Evolutionary conservation across 2,797 vertebrate genomes (phyloP).

Genomic region (Acropternis orthonyx): DNA sequence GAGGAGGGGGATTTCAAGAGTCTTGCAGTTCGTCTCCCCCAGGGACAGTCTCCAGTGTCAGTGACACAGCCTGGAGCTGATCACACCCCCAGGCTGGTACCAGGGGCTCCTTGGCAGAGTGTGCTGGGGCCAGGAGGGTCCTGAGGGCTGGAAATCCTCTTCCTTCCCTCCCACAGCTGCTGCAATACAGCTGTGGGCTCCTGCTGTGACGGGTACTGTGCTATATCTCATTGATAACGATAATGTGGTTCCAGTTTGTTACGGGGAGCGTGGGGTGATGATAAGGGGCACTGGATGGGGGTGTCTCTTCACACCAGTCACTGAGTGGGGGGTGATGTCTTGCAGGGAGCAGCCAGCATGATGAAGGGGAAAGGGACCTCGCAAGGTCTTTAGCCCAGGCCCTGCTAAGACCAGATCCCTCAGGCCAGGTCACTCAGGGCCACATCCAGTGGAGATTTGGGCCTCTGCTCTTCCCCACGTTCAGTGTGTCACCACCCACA

Average conservation of each 20-base stretch:
- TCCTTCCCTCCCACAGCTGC: neutral
- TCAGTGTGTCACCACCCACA: neutral
- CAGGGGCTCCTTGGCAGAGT: accelerated
- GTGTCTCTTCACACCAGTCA: accelerated
- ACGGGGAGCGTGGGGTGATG: neutral
- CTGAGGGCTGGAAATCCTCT: neutral
- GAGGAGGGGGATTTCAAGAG: neutral
- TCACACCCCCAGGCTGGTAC: neutral
- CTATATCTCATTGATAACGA: neutral
- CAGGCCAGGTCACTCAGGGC: neutral
- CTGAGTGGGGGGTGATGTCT: neutral
- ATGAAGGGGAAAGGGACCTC: neutral
- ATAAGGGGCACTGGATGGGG: neutral
- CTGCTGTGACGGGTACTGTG: accelerated
- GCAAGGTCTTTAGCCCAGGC: neutral
- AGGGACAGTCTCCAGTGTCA: accelerated
- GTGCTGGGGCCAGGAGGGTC: no score
- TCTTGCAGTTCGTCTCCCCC: neutral
- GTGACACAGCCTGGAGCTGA: neutral
- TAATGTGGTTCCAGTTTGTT: neutral
- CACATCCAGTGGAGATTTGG: neutral
- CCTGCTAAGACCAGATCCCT: neutral
- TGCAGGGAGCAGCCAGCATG: accelerated
- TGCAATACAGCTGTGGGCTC: neutral
- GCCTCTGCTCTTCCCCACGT: neutral